These are phyloP conservation scores for Sphenodon punctatus DNA, from an alignment of 2,797 vertebrate species.

Conservation along the genomic window DNA sequence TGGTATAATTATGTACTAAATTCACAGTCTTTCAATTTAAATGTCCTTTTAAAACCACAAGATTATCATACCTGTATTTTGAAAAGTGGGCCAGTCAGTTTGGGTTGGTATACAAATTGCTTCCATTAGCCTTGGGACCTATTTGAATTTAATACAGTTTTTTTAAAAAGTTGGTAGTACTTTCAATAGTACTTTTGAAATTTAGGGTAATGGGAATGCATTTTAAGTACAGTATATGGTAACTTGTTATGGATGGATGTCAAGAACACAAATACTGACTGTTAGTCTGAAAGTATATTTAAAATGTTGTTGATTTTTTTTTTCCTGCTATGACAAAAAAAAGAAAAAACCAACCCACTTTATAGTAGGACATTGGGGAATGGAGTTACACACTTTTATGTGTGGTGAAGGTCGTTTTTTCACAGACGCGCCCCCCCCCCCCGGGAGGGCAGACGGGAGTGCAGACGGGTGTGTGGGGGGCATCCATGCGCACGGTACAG, in stretches of 20 bases:
- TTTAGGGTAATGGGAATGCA: conserved; percentile 79
- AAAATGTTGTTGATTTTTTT: conserved; percentile 36
- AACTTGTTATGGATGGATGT: conserved; percentile 74
- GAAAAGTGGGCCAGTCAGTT: conserved; percentile 84
- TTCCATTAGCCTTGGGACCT: conserved; percentile 87
- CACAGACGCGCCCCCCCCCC: too few relatives aligned
- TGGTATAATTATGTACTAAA: conserved; percentile 88
- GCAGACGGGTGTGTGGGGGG: too few relatives aligned
- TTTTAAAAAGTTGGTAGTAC: conserved; percentile 77
- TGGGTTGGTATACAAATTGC: conserved; percentile 84
- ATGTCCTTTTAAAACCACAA: conserved; percentile 85
- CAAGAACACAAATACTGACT: conserved; percentile 67
- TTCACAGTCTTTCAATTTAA: conserved; percentile 88
- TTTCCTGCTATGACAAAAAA: not conserved
- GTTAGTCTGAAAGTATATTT: conserved; percentile 44
- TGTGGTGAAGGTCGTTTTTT: not conserved
- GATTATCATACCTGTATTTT: conserved; percentile 85
- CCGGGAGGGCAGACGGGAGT: too few relatives aligned
- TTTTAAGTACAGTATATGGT: conserved; percentile 72
- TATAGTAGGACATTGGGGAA: conserved; percentile 17
- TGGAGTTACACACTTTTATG: not conserved
- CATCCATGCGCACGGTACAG: too few relatives aligned
- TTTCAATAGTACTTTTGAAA: conserved; percentile 81
- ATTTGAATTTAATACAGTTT: conserved; percentile 83
- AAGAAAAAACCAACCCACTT: too few relatives aligned